Percentiles rank a stretch among this genome's conserved stretches.
These are phyloP conservation scores for Papilio demoleus DNA, from an alignment of 2,888 invertebrate genomes.

Conservation along the genomic window DNA sequence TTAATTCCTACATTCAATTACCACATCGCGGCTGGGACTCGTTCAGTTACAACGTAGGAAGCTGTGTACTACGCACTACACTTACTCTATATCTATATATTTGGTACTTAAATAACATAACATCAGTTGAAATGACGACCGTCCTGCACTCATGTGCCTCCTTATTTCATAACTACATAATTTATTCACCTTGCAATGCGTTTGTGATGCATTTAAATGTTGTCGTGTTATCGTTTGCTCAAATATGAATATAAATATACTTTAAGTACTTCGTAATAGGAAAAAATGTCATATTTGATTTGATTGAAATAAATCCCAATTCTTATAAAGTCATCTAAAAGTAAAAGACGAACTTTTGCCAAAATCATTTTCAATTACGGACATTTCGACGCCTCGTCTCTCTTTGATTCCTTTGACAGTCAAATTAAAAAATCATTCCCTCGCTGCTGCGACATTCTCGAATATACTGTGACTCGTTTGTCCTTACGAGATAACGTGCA, in stretches of 20 bases:
- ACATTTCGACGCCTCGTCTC: conserved; percentile 37
- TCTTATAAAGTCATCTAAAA: conserved; percentile 14
- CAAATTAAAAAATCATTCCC: conserved; percentile 32
- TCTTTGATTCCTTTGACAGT: conserved; percentile 49
- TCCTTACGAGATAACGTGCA: background rate
- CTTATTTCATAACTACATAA: no score
- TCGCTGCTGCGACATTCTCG: background rate
- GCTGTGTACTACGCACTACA: background rate
- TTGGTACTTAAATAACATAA: background rate
- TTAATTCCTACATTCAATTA: conserved; percentile 32
- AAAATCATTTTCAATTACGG: conserved; percentile 39
- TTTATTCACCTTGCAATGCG: no score
- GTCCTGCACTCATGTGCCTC: background rate
- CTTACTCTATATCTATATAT: background rate
- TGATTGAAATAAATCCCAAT: background rate
- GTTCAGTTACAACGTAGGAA: conserved; percentile 1
- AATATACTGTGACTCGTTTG: conserved; percentile 30
- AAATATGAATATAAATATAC: background rate
- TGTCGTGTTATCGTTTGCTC: no score
- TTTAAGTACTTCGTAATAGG: background rate
- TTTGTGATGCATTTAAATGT: no score
- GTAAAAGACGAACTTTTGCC: conserved; percentile 11
- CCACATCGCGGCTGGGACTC: background rate
- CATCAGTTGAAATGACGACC: background rate
- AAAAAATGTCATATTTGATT: no score